phyloP scores from a whole-genome alignment of 2,888 invertebrate genomes.

The Diloba caeruleocephala region DNA sequence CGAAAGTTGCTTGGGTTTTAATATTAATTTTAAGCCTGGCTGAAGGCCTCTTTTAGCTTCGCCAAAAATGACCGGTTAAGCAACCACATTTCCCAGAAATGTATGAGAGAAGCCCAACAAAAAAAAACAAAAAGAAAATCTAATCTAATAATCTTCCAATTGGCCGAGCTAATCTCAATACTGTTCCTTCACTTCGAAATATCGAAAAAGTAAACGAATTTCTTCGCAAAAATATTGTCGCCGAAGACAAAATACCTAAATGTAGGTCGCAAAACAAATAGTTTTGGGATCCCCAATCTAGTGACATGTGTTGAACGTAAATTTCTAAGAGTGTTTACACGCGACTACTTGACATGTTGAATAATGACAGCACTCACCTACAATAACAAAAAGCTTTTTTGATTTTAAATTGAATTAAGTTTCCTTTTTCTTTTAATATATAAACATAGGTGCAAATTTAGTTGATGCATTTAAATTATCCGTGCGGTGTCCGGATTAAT shows the following conservation, averaged over 20 bases:
- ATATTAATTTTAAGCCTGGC: no score
- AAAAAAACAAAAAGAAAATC: no score
- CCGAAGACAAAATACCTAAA: slow-evolving; percentile 9
- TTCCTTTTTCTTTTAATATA: not conserved
- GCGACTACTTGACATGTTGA: slow-evolving; percentile 26
- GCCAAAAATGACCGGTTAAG: no score
- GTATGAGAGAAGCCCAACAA: no score
- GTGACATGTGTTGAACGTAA: slow-evolving; percentile 36
- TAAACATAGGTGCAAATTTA: no score
- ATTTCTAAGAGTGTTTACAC: slow-evolving; percentile 32
- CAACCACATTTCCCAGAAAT: no score
- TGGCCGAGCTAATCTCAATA: not conserved
- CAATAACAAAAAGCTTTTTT: not conserved
- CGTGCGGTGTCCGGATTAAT: no score
- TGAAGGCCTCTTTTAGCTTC: no score
- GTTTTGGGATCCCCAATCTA: slow-evolving; percentile 13
- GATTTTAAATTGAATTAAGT: not conserved
- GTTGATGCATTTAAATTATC: no score
- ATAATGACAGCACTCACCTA: slow-evolving; percentile 18
- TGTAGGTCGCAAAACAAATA: slow-evolving; percentile 25
- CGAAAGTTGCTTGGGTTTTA: no score
- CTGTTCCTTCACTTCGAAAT: slow-evolving; percentile 2
- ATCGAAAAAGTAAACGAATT: not conserved
- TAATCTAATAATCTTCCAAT: slow-evolving; percentile 5
- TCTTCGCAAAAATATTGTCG: slow-evolving; percentile 4